phyloP scores from a whole-genome alignment of 1,140 invertebrate genomes.

The Drosophila grimshawi region DNA sequence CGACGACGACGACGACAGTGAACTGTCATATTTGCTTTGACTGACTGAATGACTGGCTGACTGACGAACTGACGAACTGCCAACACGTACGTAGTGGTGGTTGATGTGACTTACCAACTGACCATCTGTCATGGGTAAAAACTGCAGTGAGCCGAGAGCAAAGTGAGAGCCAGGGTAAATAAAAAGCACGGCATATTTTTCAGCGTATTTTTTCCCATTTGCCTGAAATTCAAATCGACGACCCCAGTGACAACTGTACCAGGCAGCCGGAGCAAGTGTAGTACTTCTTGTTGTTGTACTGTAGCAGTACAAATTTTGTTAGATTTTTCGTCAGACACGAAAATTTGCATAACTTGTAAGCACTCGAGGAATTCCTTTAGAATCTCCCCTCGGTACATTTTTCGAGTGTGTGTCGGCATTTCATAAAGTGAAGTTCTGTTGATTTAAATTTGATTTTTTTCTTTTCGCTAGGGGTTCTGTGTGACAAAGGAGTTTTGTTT shows the following conservation, averaged over 20 bases:
- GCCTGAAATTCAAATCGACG: slow-evolving; percentile 55
- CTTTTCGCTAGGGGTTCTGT: slow-evolving; percentile 29
- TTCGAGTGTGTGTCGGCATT: slow-evolving; percentile 75
- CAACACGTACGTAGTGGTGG: slow-evolving; percentile 61
- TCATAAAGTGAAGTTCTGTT: slow-evolving; percentile 16
- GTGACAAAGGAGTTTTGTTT: slow-evolving; percentile 54
- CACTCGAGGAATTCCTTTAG: slow-evolving; percentile 70
- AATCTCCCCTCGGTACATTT: slow-evolving; percentile 47
- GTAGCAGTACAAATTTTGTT: slow-evolving; percentile 55
- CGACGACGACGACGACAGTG: slow-evolving; percentile 48
- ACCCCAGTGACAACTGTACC: slow-evolving; percentile 65
- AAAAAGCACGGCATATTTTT: slow-evolving; percentile 56
- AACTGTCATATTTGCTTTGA: slow-evolving; percentile 76
- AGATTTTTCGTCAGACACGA: slow-evolving; percentile 50
- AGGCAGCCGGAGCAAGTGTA: slow-evolving; percentile 51
- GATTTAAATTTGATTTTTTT: slow-evolving; percentile 27
- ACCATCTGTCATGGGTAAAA: slow-evolving; percentile 73
- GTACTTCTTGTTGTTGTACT: slow-evolving; percentile 50
- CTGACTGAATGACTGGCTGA: slow-evolving; percentile 60
- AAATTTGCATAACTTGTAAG: slow-evolving; percentile 72
- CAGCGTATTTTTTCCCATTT: slow-evolving; percentile 35
- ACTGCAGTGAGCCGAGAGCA: slow-evolving; percentile 5
- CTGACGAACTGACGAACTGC: slow-evolving; percentile 51
- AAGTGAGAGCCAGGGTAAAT: slow-evolving; percentile 2
- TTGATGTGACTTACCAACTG: slow-evolving; percentile 76